Conservation (phyloP, 2,797 vertebrate species). For the Psittacula echo region DNA sequence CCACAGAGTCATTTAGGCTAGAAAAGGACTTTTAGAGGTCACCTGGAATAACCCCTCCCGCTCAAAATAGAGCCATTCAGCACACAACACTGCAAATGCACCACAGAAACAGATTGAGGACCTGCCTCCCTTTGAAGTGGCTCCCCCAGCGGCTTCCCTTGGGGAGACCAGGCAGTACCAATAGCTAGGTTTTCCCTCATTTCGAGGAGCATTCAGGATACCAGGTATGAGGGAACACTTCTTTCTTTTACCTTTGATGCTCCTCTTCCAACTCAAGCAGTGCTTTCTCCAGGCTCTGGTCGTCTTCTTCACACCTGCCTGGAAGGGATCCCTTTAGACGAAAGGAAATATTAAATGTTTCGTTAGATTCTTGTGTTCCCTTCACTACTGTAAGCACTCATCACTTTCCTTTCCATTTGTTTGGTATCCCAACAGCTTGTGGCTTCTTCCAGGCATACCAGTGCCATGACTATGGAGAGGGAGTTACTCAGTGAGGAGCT, state of each 20-base stretch:
- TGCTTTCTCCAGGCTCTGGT: slow-evolving; percentile 84
- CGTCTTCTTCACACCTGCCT: slow-evolving; percentile 71
- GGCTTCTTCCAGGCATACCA: not conserved
- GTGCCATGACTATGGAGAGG: not conserved
- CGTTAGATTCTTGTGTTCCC: not conserved
- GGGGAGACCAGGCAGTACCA: not conserved
- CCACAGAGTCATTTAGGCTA: not conserved
- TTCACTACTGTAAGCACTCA: not conserved
- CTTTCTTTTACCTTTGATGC: slow-evolving; percentile 85
- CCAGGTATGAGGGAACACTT: not conserved
- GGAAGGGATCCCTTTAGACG: slow-evolving; percentile 54
- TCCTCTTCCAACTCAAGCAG: slow-evolving; percentile 90
- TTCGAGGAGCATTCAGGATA: not conserved
- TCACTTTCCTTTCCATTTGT: not conserved
- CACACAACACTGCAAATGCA: not conserved
- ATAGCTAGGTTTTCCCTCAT: not conserved
- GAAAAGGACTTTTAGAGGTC: not conserved
- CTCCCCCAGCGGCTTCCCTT: not conserved
- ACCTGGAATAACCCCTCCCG: not conserved
- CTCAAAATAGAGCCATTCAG: not conserved
- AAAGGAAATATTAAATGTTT: not conserved
- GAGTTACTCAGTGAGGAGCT: not conserved
- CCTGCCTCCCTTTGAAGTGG: not conserved
- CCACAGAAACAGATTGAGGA: not conserved
- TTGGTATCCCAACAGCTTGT: not conserved